A percentile compares a stretch with the other conserved stretches of the same genome.
These are phyloP conservation scores for Melanotaenia maccullochi DNA, from an alignment of 2,797 vertebrate genomes.

Conservation along the genomic window DNA sequence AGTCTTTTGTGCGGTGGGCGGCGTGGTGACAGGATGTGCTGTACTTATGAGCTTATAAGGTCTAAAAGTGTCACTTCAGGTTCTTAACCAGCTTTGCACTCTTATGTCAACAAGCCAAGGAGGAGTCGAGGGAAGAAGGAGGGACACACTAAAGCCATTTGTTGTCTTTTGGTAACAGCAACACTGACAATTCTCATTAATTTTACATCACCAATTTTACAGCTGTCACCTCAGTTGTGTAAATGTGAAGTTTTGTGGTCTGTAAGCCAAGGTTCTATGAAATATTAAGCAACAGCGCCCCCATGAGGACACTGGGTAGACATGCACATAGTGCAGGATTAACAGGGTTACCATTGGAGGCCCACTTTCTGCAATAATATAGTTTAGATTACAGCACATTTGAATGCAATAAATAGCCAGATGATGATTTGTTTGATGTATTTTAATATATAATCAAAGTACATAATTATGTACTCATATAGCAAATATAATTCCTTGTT, in stretches of 20 bases:
- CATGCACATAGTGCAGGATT: slow-evolving; percentile 48
- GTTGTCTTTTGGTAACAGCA: slow-evolving; percentile 62
- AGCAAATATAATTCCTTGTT: slow-evolving; percentile 51
- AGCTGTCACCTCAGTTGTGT: slow-evolving; percentile 50
- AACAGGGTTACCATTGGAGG: slow-evolving; percentile 59
- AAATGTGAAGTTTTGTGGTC: slow-evolving; percentile 50
- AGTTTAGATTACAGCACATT: slow-evolving; percentile 60
- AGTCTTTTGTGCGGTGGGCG: slow-evolving; percentile 5
- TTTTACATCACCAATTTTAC: slow-evolving; percentile 38
- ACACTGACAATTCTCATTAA: slow-evolving; percentile 37
- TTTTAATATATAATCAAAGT: slow-evolving; percentile 68
- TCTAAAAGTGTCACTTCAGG: slow-evolving; percentile 73
- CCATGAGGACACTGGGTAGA: slow-evolving; percentile 57
- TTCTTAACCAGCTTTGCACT: slow-evolving; percentile 82
- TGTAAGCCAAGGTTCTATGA: slow-evolving; percentile 66
- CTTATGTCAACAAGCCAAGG: slow-evolving; percentile 79
- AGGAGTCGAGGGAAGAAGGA: slow-evolving; percentile 52
- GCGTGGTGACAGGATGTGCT: slow-evolving; percentile 33
- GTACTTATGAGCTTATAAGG: slow-evolving; percentile 64
- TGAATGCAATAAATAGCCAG: slow-evolving; percentile 78
- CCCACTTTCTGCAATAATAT: slow-evolving; percentile 69
- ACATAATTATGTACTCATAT: slow-evolving; percentile 45
- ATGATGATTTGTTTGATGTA: slow-evolving; percentile 51
- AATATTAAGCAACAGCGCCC: slow-evolving; percentile 60
- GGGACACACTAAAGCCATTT: slow-evolving; percentile 76